Conservation (phyloP, 2,888 invertebrate genomes). For the Clepsis dumicolana region DNA sequence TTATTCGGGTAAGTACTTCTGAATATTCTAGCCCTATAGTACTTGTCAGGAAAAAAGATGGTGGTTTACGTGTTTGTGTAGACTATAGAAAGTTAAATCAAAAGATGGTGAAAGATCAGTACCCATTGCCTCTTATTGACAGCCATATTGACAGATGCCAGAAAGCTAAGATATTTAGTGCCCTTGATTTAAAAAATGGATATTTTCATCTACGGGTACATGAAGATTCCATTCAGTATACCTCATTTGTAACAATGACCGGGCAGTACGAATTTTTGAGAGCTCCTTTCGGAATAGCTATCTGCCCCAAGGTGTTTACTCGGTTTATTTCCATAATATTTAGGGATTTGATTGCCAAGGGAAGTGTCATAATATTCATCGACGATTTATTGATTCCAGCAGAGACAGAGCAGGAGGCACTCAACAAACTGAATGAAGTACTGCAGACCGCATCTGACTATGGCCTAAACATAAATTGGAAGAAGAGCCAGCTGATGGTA, state of each 20-base stretch:
- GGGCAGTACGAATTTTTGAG: constrained; percentile 60
- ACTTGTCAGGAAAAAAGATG: constrained; percentile 45
- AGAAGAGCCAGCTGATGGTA: no score
- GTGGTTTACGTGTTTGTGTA: constrained; percentile 51
- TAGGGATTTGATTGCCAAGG: no score
- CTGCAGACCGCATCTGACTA: no score
- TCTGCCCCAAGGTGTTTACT: constrained; percentile 44
- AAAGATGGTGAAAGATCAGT: constrained; percentile 58
- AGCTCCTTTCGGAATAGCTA: constrained; percentile 47
- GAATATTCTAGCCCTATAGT: constrained; percentile 47
- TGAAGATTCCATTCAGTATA: no score
- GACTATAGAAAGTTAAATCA: constrained; percentile 61
- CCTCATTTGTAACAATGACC: no score
- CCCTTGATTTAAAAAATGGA: constrained; percentile 56
- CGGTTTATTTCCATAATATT: no score
- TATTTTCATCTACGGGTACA: no score
- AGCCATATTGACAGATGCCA: constrained; percentile 64
- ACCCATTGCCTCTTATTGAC: constrained; percentile 62
- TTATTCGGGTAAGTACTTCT: constrained; percentile 44
- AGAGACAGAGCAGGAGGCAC: constrained; percentile 41
- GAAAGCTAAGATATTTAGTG: constrained; percentile 46
- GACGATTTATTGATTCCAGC: constrained; percentile 50
- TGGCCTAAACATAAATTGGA: no score
- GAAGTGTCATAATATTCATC: constrained; percentile 49
- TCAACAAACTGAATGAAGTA: constrained; percentile 36